phyloP scores from a whole-genome alignment of 2,888 invertebrate genomes.

The Dynastes maya region DNA sequence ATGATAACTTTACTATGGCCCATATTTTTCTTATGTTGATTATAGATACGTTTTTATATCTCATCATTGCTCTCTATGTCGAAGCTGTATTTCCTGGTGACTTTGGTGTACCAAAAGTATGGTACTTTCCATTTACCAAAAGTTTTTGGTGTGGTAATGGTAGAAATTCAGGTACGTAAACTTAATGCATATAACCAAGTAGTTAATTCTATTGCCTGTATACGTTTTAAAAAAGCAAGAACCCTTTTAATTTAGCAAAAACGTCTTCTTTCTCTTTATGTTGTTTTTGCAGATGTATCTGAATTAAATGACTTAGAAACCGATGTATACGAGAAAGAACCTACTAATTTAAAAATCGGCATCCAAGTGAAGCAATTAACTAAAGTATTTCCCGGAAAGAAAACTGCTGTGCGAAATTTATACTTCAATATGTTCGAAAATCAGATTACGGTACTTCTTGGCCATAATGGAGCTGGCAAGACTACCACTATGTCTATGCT shows the following conservation, averaged over 20 bases:
- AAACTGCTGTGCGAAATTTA: constrained; percentile 78
- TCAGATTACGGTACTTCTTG: constrained; percentile 90
- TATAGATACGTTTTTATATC: constrained; percentile 80
- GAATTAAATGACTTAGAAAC: constrained; percentile 47
- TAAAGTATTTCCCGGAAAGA: constrained; percentile 75
- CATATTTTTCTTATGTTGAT: constrained; percentile 82
- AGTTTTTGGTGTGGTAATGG: constrained; percentile 69
- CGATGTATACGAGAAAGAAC: constrained; percentile 72
- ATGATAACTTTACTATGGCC: constrained; percentile 80
- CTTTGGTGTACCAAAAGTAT: constrained; percentile 66
- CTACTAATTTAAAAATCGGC: constrained; percentile 71
- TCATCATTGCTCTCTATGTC: constrained; percentile 85
- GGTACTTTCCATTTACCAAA: constrained; percentile 83
- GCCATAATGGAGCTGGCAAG: constrained; percentile 86
- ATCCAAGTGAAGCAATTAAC: constrained; percentile 74
- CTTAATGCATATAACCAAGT: too few relatives aligned
- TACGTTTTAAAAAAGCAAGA: not conserved
- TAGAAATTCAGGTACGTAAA: constrained; percentile 67
- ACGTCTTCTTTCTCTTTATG: not conserved
- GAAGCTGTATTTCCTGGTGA: constrained; percentile 89
- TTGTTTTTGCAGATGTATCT: not conserved
- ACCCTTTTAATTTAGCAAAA: not conserved
- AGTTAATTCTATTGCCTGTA: not conserved
- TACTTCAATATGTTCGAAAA: constrained; percentile 88
- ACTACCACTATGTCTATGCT: constrained; percentile 96